These are phyloP conservation scores for Sebastiscus tertius DNA, from an alignment of 2,797 vertebrate genomes.

Conservation along the genomic window DNA sequence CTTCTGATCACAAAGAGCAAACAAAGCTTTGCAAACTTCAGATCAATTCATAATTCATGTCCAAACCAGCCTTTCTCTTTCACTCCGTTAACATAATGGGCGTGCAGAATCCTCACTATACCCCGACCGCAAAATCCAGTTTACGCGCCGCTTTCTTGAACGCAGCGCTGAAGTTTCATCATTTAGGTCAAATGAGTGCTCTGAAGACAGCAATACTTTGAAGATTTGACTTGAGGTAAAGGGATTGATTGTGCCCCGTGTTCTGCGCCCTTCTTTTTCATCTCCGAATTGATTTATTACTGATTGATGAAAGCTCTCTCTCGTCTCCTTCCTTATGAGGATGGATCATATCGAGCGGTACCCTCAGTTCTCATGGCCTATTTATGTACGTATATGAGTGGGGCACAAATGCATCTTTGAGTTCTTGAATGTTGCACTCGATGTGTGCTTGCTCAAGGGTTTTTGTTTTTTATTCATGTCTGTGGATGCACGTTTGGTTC, in stretches of 20 bases:
- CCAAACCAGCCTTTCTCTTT: slow-evolving; percentile 18
- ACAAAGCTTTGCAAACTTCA: slow-evolving; percentile 65
- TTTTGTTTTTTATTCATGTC: neutral
- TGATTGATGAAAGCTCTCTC: slow-evolving; percentile 79
- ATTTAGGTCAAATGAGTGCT: slow-evolving; percentile 21
- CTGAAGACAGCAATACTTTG: slow-evolving; percentile 28
- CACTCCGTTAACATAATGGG: neutral
- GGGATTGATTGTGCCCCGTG: slow-evolving; percentile 55
- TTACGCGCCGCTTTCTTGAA: slow-evolving; percentile 26
- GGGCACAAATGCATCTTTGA: slow-evolving; percentile 16
- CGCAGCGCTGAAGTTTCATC: slow-evolving; percentile 33
- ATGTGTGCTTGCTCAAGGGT: neutral
- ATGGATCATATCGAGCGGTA: slow-evolving; percentile 49
- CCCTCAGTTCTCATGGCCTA: slow-evolving; percentile 47
- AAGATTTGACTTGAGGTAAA: slow-evolving; percentile 51
- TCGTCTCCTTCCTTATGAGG: slow-evolving; percentile 36
- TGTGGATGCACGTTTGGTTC: neutral
- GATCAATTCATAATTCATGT: slow-evolving; percentile 57
- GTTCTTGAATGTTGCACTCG: neutral
- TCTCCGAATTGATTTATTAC: slow-evolving; percentile 62
- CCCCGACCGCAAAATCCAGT: slow-evolving; percentile 14
- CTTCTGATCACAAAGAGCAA: slow-evolving; percentile 66
- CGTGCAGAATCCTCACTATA: neutral
- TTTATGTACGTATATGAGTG: slow-evolving; percentile 32
- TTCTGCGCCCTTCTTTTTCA: slow-evolving; percentile 46